Evolutionary conservation across 2,113 vertebrate species (phyloP).

Genomic region (Pao palembangensis): DNA sequence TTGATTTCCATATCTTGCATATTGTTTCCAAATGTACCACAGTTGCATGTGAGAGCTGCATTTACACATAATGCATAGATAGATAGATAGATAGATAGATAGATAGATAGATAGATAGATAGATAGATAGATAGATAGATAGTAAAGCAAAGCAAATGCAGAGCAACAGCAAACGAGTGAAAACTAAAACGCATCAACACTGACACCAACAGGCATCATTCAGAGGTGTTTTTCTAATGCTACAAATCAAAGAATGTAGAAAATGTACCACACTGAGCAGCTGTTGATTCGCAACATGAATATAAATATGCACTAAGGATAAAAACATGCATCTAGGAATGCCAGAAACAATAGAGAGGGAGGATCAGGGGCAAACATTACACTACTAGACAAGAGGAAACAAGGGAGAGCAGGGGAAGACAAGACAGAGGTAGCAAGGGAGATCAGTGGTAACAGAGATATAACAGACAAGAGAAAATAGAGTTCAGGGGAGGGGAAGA

Average conservation of each 20-base stretch:
- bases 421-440: conserved; percentile 23
- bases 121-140: no score
- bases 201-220: background rate
- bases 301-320: conserved; percentile 1
- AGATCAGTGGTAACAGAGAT: conserved; percentile 46
- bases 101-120: no score
- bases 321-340: background rate
- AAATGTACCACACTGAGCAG: background rate
- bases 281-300: background rate
- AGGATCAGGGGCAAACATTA: conserved; percentile 35
- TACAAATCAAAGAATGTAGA: background rate
- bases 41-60: no score
- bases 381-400: conserved; percentile 33
- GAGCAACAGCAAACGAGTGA: background rate
- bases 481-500: conserved; percentile 36
- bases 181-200: background rate
- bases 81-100: no score
- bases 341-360: conserved; percentile 28
- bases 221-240: background rate
- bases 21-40: no score
- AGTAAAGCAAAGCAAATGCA: no score
- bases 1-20: no score
- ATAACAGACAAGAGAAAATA: conserved; percentile 38
- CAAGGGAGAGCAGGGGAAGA: conserved; percentile 34
- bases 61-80: no score